Base-by-base conservation (phyloP, 1,140 invertebrate genomes). In the Pectinophora gossypiella region DNA sequence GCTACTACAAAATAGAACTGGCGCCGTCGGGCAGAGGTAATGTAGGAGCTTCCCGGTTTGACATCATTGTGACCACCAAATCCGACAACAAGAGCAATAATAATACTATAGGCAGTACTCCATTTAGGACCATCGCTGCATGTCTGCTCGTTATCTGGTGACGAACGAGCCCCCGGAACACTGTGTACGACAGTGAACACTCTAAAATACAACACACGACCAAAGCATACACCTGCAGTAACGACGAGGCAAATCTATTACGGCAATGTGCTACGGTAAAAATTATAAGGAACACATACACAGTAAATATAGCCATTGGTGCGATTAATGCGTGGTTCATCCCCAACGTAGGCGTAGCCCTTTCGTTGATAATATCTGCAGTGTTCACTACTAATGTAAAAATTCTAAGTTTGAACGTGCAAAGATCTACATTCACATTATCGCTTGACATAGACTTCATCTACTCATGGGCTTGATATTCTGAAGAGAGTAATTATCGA, bases 321-420 rank as follows among this genome's bases (percentile, higher is more conserved):
- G 68, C 59, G 6, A 68, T 21, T 16, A 83, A 45, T 5, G 73
- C 70, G 36, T 81, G 76, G 0, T 66, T 47, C 13, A 81, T 64
- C 19, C 67, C 63, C 16, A 73, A 54, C 0, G 60, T 61, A 19
- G 58, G 63, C 19, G 71, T 73, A 27, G 72, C 42, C 50, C 71
- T 61, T 58, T 76, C 74, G 46, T 77, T 81, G 3, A 78, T 74
- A 1, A 83, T 38, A 48, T 82, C 58, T 2, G 69, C 74, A 13
- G 76, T 82, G 13, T 72, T 79, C 1, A 85, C 36, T 13, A 85
- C 72, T 6, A 85, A 57, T 9, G 65, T 60, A 12, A 81, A 53
- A 23, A 78, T 53, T 51, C 72, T 60, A 15, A 84, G 51, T 48
- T 72, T 78, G 12, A 68, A 40, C 22, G 71, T 66, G 50, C 66